phyloP scores from a whole-genome alignment of 2,797 vertebrate genomes.

The Leptatherina wallacei region DNA sequence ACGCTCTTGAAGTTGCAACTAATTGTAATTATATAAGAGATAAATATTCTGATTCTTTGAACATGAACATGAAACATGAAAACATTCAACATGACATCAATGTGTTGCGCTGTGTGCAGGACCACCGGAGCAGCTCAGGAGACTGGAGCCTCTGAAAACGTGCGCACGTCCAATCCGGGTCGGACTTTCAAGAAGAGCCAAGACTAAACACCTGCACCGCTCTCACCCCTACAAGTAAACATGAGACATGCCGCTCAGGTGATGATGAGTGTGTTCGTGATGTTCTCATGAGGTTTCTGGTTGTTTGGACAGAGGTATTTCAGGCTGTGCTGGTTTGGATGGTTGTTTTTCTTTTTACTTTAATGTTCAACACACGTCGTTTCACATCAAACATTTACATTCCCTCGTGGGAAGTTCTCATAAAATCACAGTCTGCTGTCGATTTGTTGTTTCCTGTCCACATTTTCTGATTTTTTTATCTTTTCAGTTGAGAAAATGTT shows the following conservation, averaged over 20 bases:
- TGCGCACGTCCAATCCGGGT: conserved; percentile 89
- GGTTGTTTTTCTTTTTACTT: conserved; percentile 4
- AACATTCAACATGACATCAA: too few relatives aligned
- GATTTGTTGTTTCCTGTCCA: background rate
- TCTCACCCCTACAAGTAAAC: conserved; percentile 82
- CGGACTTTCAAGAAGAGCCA: conserved; percentile 91
- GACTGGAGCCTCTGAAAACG: conserved; percentile 89
- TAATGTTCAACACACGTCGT: background rate
- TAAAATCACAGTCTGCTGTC: conserved; percentile 4
- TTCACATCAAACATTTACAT: conserved; percentile 2
- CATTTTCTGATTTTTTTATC: background rate
- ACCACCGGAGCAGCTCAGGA: conserved; percentile 72
- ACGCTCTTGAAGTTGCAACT: too few relatives aligned
- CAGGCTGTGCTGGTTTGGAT: background rate
- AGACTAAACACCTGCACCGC: conserved; percentile 85
- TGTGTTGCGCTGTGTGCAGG: conserved; percentile 69
- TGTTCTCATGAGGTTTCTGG: background rate
- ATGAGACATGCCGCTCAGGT: background rate
- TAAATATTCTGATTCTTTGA: too few relatives aligned
- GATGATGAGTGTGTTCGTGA: background rate
- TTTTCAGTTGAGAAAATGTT: background rate
- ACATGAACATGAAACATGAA: background rate
- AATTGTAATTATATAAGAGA: too few relatives aligned
- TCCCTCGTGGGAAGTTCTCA: background rate
- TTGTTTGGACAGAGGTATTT: background rate